Conservation (phyloP, 1,140 invertebrate species). For the Cyclargus thomasi region DNA sequence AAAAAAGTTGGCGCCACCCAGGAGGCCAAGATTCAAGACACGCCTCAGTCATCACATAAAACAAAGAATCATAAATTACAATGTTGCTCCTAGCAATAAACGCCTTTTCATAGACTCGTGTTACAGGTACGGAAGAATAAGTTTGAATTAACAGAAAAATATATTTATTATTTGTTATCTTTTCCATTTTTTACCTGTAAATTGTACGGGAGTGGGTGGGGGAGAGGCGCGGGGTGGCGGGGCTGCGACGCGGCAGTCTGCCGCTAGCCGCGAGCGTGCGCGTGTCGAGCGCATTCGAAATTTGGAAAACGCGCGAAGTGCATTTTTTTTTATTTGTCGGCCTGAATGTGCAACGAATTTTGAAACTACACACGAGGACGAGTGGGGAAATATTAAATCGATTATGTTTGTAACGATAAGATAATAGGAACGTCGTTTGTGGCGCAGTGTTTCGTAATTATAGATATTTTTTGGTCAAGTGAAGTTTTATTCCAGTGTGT, state of each 20-base stretch:
- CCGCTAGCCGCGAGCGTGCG: slow-evolving; percentile 39
- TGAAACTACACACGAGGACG: slow-evolving; percentile 35
- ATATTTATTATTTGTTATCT: slow-evolving; percentile 23
- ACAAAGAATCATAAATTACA: slow-evolving; percentile 13
- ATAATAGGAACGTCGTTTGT: slow-evolving; percentile 48
- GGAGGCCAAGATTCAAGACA: neutral
- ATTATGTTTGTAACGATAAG: slow-evolving; percentile 52
- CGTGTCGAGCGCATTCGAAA: slow-evolving; percentile 31
- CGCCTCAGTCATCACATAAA: neutral
- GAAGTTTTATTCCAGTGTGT: slow-evolving; percentile 38
- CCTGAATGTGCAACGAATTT: slow-evolving; percentile 52
- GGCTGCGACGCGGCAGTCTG: slow-evolving; percentile 52
- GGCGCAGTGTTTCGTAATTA: slow-evolving; percentile 45
- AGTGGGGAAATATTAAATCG: slow-evolving; percentile 40
- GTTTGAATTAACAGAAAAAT: slow-evolving; percentile 52
- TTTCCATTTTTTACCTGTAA: slow-evolving; percentile 58
- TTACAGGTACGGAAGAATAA: slow-evolving; percentile 24
- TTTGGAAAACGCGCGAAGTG: slow-evolving; percentile 31
- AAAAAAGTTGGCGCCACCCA: neutral
- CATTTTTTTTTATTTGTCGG: slow-evolving; percentile 30
- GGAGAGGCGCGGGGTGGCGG: slow-evolving; percentile 40
- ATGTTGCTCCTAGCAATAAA: slow-evolving; percentile 26
- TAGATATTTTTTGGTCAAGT: slow-evolving; percentile 41
- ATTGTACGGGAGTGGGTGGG: slow-evolving; percentile 39
- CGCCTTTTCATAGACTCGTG: slow-evolving; percentile 21